These are phyloP conservation scores for Tyrannus savana DNA, from an alignment of 2,113 vertebrate genomes.

Conservation along the genomic window DNA sequence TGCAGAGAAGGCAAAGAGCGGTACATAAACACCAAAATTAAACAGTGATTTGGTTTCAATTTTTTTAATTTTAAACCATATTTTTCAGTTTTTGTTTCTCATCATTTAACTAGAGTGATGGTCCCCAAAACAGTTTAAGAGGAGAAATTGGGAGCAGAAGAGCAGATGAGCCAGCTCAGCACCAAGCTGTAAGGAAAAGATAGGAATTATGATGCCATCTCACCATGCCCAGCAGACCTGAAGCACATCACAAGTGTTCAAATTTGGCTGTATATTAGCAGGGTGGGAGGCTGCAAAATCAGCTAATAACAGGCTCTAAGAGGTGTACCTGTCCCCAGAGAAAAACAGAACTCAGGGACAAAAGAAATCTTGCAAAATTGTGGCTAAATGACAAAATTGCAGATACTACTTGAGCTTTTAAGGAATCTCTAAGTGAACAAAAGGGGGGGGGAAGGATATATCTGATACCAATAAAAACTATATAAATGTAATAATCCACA, in stretches of 20 bases:
- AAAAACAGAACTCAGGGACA: background rate
- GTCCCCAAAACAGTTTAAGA: background rate
- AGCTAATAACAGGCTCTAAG: background rate
- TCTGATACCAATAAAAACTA: background rate
- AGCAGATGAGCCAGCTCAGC: background rate
- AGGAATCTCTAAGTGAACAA: background rate
- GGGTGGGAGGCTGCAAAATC: background rate
- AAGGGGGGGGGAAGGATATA: background rate
- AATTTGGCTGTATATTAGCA: background rate
- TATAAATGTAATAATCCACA: background rate
- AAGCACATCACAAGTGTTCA: background rate
- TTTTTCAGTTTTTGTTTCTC: background rate
- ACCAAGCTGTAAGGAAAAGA: background rate
- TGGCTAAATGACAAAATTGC: background rate
- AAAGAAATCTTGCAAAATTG: background rate
- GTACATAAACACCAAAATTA: background rate
- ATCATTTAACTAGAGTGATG: background rate
- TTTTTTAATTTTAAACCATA: background rate
- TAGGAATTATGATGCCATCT: background rate
- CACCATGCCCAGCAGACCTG: slow-evolving; percentile 1
- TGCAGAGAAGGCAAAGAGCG: background rate
- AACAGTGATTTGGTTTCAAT: background rate
- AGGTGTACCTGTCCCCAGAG: background rate
- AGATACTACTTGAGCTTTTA: background rate
- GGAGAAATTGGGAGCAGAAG: background rate